Percentiles rank a stretch among this genome's conserved stretches.
phyloP scores from a whole-genome alignment of 92 coral and sea anemone genomes.

The Heliopora coerulea region DNA sequence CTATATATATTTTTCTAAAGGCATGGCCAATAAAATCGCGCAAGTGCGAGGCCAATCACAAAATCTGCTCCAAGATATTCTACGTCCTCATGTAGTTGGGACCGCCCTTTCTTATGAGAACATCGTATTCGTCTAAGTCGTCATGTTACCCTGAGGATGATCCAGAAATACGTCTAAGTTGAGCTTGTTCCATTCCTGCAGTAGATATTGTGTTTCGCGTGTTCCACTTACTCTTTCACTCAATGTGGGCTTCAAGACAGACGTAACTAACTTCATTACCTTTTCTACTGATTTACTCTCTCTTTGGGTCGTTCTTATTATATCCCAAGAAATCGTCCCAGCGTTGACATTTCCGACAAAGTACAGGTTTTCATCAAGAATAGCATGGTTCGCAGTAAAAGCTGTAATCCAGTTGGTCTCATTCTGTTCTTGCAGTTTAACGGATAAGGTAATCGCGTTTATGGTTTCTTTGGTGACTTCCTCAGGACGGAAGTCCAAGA shows the following conservation, averaged over 20 bases:
- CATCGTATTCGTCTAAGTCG: constrained; percentile 49
- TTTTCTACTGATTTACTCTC: constrained; percentile 5
- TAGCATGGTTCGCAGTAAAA: neutral
- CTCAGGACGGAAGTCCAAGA: constrained; percentile 3
- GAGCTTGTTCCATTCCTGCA: constrained; percentile 57
- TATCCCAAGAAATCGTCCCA: no score
- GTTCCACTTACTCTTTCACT: constrained; percentile 19
- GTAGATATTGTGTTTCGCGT: constrained; percentile 40
- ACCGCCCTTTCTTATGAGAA: constrained; percentile 42
- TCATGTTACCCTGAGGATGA: no score
- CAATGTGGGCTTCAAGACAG: neutral
- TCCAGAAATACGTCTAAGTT: no score
- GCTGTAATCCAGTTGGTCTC: constrained; percentile 32
- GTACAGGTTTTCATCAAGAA: neutral
- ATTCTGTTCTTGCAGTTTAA: neutral
- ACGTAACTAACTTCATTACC: constrained; percentile 2
- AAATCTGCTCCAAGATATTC: constrained; percentile 8
- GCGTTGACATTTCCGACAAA: neutral
- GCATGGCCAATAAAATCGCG: constrained; percentile 23
- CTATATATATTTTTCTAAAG: constrained; percentile 14
- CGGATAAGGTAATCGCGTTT: constrained; percentile 9
- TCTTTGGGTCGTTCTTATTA: constrained; percentile 13
- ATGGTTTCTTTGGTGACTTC: constrained; percentile 17
- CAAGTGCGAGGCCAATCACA: constrained; percentile 15
- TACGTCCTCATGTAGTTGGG: constrained; percentile 25